Percentiles rank a stretch among this genome's conserved stretches.
phyloP scores from a whole-genome alignment of 1,140 invertebrate species.

The Nasonia longicornis region DNA sequence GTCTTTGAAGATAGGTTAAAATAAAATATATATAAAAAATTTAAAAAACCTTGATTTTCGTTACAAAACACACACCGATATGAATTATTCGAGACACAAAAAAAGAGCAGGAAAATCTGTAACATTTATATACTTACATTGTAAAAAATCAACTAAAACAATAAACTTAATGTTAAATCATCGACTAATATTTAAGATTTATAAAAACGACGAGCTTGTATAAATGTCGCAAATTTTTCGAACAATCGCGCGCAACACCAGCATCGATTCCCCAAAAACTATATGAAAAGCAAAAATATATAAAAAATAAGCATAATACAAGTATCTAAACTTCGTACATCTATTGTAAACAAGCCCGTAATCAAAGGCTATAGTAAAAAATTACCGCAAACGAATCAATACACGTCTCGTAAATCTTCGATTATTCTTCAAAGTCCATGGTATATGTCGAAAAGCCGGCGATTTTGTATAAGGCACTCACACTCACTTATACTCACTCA shows the following conservation, averaged over 20 bases:
- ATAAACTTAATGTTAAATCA: background rate
- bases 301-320: background rate
- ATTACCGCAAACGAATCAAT: background rate
- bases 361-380: background rate
- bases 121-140: background rate
- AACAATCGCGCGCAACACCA: background rate
- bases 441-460: background rate
- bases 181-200: background rate
- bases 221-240: background rate
- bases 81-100: background rate
- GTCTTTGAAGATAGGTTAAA: too few relatives aligned
- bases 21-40: background rate
- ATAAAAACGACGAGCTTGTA: background rate
- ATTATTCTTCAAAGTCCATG: background rate
- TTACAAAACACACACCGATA: background rate
- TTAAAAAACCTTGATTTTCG: background rate
- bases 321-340: background rate
- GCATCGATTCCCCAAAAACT: background rate
- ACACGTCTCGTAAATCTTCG: background rate
- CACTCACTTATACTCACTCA: background rate
- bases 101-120: background rate
- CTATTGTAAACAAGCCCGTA: background rate
- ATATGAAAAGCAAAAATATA: background rate
- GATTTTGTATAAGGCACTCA: conserved; percentile 13
- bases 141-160: background rate